A percentile compares a stretch with the other conserved stretches of the same genome.
Conservation (phyloP, 2,113 vertebrate genomes). For the Ceyx cyanopectus region DNA sequence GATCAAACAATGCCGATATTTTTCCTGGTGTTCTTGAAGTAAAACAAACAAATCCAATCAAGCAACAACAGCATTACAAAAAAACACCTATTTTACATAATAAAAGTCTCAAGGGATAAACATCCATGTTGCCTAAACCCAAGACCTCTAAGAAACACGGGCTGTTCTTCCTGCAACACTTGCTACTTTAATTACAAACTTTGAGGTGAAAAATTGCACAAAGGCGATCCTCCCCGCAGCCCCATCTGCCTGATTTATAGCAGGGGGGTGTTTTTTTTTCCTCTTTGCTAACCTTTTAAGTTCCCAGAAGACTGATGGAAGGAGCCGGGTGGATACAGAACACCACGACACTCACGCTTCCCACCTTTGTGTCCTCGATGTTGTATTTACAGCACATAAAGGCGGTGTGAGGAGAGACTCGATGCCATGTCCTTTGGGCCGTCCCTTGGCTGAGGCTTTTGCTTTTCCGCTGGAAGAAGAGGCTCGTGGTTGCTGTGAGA, state of each 20-base stretch:
- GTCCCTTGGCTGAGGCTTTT: background rate
- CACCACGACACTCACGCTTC: background rate
- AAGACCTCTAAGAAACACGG: background rate
- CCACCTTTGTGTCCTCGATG: background rate
- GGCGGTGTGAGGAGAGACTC: background rate
- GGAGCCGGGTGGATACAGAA: background rate
- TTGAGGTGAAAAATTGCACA: conserved; percentile 3
- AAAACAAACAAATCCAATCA: conserved; percentile 42
- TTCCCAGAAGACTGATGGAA: background rate
- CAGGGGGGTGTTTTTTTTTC: background rate
- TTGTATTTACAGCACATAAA: background rate
- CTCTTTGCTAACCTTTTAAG: background rate
- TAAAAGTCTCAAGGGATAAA: background rate
- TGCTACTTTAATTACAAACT: conserved; percentile 5
- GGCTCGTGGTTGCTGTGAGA: conserved; percentile 44
- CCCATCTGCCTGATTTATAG: conserved; percentile 31
- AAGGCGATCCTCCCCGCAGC: background rate
- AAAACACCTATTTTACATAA: background rate
- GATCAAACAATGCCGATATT: background rate
- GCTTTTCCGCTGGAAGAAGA: background rate
- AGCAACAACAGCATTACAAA: background rate
- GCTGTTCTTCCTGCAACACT: background rate
- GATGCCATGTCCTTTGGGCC: background rate
- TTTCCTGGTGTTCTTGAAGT: conserved; percentile 12
- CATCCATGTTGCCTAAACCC: background rate